These are phyloP conservation scores for Parazoanthus swiftii DNA, from an alignment of 92 coral and sea anemone genomes.

Conservation along the genomic window DNA sequence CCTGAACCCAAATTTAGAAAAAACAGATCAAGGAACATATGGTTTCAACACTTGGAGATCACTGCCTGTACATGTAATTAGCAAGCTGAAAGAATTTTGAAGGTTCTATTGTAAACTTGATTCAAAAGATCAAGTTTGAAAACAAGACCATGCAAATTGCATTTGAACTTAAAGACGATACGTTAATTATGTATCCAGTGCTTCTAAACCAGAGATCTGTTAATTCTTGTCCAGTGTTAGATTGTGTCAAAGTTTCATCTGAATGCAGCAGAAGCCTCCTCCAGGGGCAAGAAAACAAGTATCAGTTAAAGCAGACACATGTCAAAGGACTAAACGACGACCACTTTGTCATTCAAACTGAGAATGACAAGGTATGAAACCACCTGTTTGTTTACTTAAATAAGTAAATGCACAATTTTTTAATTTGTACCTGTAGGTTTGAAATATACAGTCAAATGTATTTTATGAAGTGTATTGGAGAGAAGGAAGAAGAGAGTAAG, in stretches of 20 bases:
- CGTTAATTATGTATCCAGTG: too few species aligned
- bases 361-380: conserved; percentile 61
- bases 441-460: too few species aligned
- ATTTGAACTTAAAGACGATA: too few species aligned
- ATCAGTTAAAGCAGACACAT: background rate
- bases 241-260: conserved; percentile 18
- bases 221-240: background rate
- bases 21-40: too few species aligned
- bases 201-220: background rate
- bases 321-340: conserved; percentile 41
- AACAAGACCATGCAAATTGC: too few species aligned
- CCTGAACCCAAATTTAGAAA: too few species aligned
- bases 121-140: too few species aligned
- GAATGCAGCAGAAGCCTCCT: background rate
- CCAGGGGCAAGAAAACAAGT: background rate
- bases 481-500: too few species aligned
- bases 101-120: background rate
- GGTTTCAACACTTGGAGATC: too few species aligned
- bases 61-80: too few species aligned
- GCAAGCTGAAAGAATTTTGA: too few species aligned
- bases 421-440: background rate
- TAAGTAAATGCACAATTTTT: background rate
- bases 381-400: background rate
- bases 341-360: conserved; percentile 75
- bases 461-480: too few species aligned